phyloP scores from a whole-genome alignment of 2,888 invertebrate genomes.

The Cataglyphis albicans region DNA sequence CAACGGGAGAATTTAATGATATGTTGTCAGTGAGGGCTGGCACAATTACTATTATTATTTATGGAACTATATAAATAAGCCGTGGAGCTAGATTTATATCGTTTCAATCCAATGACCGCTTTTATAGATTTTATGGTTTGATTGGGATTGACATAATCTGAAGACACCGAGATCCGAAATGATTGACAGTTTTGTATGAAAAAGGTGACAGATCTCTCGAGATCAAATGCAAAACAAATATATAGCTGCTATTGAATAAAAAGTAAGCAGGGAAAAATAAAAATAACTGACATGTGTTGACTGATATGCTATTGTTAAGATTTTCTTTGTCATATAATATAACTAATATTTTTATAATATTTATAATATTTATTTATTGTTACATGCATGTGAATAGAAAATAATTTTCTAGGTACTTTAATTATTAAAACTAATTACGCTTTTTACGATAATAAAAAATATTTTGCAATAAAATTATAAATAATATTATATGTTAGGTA shows the following conservation, averaged over 20 bases:
- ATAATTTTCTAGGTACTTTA: not conserved
- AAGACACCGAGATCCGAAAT: constrained; percentile 78
- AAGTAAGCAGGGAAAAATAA: not conserved
- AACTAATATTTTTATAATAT: not conserved
- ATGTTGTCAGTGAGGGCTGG: constrained; percentile 87
- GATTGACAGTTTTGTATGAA: constrained; percentile 74
- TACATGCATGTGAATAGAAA: not conserved
- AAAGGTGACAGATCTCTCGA: constrained; percentile 80
- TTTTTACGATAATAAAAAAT: not conserved
- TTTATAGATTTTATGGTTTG: constrained; percentile 82
- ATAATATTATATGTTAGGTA: not conserved
- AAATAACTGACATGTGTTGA: not conserved
- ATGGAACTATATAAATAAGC: constrained; percentile 85
- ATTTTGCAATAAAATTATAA: not conserved
- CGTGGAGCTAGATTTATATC: constrained; percentile 80
- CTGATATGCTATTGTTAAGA: not conserved
- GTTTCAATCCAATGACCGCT: constrained; percentile 79
- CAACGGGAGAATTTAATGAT: constrained; percentile 87
- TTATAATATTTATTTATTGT: not conserved
- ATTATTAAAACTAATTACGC: not conserved
- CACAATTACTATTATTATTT: constrained; percentile 90
- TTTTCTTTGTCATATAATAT: not conserved
- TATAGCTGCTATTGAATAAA: constrained; percentile 30
- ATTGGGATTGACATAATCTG: constrained; percentile 81
- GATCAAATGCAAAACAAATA: not conserved